These are phyloP conservation scores for Pristis pectinata DNA, from an alignment of 2,797 vertebrate species.

Conservation along the genomic window DNA sequence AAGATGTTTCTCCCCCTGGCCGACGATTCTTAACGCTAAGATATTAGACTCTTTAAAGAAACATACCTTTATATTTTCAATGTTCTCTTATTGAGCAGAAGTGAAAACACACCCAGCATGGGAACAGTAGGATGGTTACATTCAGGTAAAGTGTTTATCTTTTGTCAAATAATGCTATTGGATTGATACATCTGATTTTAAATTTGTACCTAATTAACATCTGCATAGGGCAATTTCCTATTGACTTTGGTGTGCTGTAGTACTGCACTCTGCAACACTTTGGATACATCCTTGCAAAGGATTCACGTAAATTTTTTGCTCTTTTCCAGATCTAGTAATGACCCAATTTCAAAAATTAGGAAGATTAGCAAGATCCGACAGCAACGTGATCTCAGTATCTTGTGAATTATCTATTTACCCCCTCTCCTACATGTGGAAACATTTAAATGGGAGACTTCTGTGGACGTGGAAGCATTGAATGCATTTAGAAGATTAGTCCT, in stretches of 20 bases:
- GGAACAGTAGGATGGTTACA: neutral
- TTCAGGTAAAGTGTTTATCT: neutral
- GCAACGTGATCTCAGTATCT: neutral
- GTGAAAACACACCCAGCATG: neutral
- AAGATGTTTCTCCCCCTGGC: neutral
- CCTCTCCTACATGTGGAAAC: neutral
- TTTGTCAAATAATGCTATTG: neutral
- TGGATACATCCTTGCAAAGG: neutral
- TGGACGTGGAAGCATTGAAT: neutral
- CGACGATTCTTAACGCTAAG: neutral
- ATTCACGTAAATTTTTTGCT: neutral
- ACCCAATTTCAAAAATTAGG: neutral
- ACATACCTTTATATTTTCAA: neutral
- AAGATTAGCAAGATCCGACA: neutral
- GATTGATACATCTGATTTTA: neutral
- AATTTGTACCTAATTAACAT: neutral
- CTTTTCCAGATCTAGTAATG: neutral
- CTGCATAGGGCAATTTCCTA: neutral
- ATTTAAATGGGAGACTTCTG: neutral
- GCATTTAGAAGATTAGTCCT: neutral
- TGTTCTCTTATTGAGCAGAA: neutral
- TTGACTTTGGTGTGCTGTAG: neutral
- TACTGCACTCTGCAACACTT: neutral
- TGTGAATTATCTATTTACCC: neutral
- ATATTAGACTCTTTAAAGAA: neutral